Percentiles rank a stretch among this genome's conserved stretches.
These are phyloP conservation scores for Epinephelus awoara DNA, from an alignment of 2,797 vertebrate genomes.

Conservation along the genomic window DNA sequence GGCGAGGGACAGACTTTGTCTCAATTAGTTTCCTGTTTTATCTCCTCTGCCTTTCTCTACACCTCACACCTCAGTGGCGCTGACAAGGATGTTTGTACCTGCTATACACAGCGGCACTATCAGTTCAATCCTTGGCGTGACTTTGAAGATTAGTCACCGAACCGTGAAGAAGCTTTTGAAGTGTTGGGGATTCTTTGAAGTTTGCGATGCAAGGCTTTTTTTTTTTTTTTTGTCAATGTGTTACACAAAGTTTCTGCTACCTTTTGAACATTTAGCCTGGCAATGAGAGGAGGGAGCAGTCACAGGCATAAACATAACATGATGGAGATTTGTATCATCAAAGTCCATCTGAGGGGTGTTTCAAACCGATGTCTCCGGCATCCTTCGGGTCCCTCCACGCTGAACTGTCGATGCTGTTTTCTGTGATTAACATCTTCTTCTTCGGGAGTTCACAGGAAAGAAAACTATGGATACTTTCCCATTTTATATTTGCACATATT, in stretches of 20 bases:
- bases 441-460: slow-evolving; percentile 13
- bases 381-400: slow-evolving; percentile 40
- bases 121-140: slow-evolving; percentile 70
- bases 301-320: slow-evolving; percentile 57
- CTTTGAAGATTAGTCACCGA: slow-evolving; percentile 80
- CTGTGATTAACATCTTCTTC: slow-evolving; percentile 36
- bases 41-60: slow-evolving; percentile 66
- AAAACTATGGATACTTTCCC: not conserved
- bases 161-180: slow-evolving; percentile 77
- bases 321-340: slow-evolving; percentile 75
- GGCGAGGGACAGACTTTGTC: slow-evolving; percentile 76
- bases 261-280: slow-evolving; percentile 73
- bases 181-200: slow-evolving; percentile 76
- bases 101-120: slow-evolving; percentile 68
- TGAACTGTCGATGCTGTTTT: slow-evolving; percentile 26
- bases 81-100: slow-evolving; percentile 76
- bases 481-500: not conserved
- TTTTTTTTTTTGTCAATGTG: slow-evolving; percentile 38
- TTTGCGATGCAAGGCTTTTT: slow-evolving; percentile 46
- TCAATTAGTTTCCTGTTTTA: slow-evolving; percentile 81
- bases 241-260: slow-evolving; percentile 63
- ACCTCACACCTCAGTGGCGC: slow-evolving; percentile 67
- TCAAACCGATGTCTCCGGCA: slow-evolving; percentile 39
- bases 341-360: slow-evolving; percentile 57
- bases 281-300: slow-evolving; percentile 52